Evolutionary conservation across 2,797 vertebrate genomes (phyloP), one percentile per base, ranked within the genome.

Genomic region (Mus spretus): DNA sequence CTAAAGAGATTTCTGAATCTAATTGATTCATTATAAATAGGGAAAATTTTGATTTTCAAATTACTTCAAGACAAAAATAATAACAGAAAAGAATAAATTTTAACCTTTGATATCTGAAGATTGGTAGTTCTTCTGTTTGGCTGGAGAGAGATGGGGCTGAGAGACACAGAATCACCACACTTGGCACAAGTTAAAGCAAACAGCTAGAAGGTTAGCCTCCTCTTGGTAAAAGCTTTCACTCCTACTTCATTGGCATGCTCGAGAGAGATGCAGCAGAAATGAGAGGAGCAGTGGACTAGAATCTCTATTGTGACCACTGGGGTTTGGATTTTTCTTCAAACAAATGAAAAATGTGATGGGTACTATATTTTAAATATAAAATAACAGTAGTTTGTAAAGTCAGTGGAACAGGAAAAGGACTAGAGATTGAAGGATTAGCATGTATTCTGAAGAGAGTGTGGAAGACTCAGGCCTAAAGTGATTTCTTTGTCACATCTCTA

Each of bases 1-100:
- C 14, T 63, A 75, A 61, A 11, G 44, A 31, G 55, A 78, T 40
- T 93, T 47, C 34, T 85, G 28, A 80, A 81, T 80, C 28, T n/a
- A 88, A 31, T 89, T 1, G 89, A 19, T 24, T 90, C 22, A 61
- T 75, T 28, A 4, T 87, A 87, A 44, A 22, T 91, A 77, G 24
- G 85, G 26, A 91, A 77, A 96, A 87, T 70, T 83, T 20, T 84
- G 61, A 75, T 14, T 6, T 12, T 87, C 17, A 65, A 72, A 53
- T 78, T 78, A 92, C 50, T 84, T 88, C 59, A 78, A 90, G n/a
- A 17, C 22, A 90, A 31, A 96, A 91, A 78, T 47, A 37, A 93
- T n/a, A 28, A 13, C 78, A 13, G 0, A 70, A 19, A 44, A n/a
- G 6, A 83, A 19, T 55, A 89, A 70, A 86, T 55, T 15, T 57